These are phyloP conservation scores for Pammene aurita DNA, from an alignment of 2,888 invertebrate genomes.

Conservation along the genomic window DNA sequence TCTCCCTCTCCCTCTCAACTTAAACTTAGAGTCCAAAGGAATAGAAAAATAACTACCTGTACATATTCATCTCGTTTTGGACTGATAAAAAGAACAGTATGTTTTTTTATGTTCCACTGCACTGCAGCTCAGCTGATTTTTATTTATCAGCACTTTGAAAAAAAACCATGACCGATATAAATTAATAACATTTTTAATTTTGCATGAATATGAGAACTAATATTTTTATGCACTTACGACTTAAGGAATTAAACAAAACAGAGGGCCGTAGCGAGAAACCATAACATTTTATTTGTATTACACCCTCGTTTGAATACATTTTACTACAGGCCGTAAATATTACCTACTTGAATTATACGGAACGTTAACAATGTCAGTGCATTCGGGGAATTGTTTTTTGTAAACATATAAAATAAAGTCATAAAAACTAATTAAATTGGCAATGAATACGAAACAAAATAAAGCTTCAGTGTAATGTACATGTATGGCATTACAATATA, in stretches of 20 bases:
- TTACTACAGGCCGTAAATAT: slow-evolving; percentile 40
- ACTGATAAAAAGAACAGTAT: too few relatives aligned
- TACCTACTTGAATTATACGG: slow-evolving; percentile 40
- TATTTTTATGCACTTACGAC: slow-evolving; percentile 43
- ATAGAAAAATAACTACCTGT: too few relatives aligned
- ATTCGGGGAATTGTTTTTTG: slow-evolving; percentile 20
- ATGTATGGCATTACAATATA: too few relatives aligned
- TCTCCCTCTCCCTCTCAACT: too few relatives aligned
- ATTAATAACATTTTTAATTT: slow-evolving; percentile 22
- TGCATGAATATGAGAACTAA: slow-evolving; percentile 36
- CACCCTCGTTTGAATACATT: slow-evolving; percentile 42
- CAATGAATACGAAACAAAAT: too few relatives aligned
- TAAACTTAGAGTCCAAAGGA: too few relatives aligned
- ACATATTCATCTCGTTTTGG: too few relatives aligned
- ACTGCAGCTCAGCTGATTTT: too few relatives aligned
- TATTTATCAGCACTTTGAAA: too few relatives aligned
- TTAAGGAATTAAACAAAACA: slow-evolving; percentile 62
- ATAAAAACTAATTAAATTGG: too few relatives aligned
- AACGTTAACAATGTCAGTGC: slow-evolving; percentile 38
- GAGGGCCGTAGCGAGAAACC: slow-evolving; percentile 59
- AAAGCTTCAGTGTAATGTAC: too few relatives aligned
- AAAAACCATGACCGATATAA: slow-evolving; percentile 1
- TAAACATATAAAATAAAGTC: not conserved
- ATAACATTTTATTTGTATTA: slow-evolving; percentile 60
- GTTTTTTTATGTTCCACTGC: too few relatives aligned